Base-by-base conservation (phyloP, 2,113 vertebrate species). In the Melanerpes formicivorus region DNA sequence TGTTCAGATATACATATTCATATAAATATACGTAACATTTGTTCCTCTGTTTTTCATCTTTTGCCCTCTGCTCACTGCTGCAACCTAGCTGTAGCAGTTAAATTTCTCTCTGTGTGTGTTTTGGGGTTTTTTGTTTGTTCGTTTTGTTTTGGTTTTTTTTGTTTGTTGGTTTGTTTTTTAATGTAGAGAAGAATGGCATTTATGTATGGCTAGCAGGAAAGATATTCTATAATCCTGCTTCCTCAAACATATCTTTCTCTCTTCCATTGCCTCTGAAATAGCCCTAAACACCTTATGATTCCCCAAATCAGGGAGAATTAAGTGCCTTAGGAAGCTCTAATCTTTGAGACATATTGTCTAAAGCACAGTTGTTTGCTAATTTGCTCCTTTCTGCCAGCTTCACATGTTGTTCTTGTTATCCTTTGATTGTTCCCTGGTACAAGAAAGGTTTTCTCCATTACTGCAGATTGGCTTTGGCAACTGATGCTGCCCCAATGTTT, bases 351-450 rank as follows among this genome's bases (percentile, higher is more conserved):
- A 83, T 48, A 54, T 48, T 3, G 6, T 64, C 34, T 60, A 32
- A 88, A 74, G 17, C 60, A 18, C 18, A 74, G 70, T 80, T 72
- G 11, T 62, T 88, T 69, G 54, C 25, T 79, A 66, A 70, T 87
- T 93, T 86, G 30, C 14, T 84, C 3, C 11, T 80, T 93, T 82
- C 42, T 77, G 67, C 26, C 50, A 85, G 58, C 10, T 70, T 93
- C 42, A 32, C 0, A 0, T 40, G 13, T 64, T 78, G 42, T 34
- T 87, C 26, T 21, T 74, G 13, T 62, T 81, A 58, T 69, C 44
- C n/a, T 34, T 58, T 66, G 34, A 18, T 26, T 79, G 8, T n/a
- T 46, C 22, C 60, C 40, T 18, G 59, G 26, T 64, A 77, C 40
- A 44, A 74, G 54, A 78, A 69, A 26, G 6, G 21, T 17, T 81